These are phyloP conservation scores for Aldabrachelys gigantea DNA, from an alignment of 2,113 vertebrate genomes.

Conservation along the genomic window DNA sequence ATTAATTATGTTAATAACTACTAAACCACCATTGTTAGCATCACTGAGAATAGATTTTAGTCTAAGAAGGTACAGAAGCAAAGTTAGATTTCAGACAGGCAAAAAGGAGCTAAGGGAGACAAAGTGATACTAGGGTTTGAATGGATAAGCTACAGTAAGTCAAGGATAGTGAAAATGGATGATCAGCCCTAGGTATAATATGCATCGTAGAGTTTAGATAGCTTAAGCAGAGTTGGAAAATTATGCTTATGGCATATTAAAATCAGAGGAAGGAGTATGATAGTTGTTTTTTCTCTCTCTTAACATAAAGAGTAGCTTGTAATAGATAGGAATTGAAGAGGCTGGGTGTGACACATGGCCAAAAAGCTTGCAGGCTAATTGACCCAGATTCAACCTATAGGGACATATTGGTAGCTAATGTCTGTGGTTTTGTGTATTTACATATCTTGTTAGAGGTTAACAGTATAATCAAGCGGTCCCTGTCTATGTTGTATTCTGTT, in stretches of 20 bases:
- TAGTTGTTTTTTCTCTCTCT: not conserved
- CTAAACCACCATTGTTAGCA: not conserved
- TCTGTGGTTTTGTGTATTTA: no score
- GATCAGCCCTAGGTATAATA: not conserved
- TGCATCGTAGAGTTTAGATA: not conserved
- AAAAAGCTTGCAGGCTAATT: no score
- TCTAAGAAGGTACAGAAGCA: not conserved
- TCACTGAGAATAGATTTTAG: not conserved
- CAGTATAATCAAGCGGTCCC: no score
- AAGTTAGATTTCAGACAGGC: not conserved
- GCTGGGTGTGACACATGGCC: not conserved
- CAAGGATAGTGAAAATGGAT: not conserved
- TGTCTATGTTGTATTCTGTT: no score
- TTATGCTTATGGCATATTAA: not conserved
- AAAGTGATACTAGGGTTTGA: not conserved
- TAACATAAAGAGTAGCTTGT: not conserved
- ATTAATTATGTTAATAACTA: not conserved
- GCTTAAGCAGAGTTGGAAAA: not conserved
- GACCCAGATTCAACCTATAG: no score
- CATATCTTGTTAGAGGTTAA: no score
- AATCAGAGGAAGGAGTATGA: not conserved
- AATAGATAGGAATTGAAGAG: not conserved
- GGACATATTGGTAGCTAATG: no score
- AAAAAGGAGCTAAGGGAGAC: not conserved
- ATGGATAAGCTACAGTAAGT: not conserved